Conservation (phyloP, 2,888 invertebrate genomes). For the Cordylochernes scorpioides region DNA sequence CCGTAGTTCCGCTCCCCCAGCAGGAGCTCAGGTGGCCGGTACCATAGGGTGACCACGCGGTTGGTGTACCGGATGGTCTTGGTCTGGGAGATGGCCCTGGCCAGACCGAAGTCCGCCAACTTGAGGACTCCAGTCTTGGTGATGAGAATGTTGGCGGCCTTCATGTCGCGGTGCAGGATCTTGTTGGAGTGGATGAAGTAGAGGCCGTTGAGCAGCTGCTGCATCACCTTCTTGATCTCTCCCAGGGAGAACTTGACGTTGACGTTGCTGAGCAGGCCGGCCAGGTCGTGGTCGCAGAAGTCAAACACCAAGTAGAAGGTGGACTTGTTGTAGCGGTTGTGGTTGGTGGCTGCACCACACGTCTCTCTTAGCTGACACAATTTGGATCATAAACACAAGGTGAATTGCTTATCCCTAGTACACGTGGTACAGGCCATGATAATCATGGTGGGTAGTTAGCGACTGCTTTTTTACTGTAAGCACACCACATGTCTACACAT, state of each 20-base stretch:
- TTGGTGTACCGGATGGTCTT: constrained; percentile 79
- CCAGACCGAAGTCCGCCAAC: constrained; percentile 88
- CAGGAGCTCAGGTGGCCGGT: constrained; percentile 63
- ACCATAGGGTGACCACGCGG: constrained; percentile 32
- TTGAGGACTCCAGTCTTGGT: constrained; percentile 81
- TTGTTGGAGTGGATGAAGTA: constrained; percentile 91
- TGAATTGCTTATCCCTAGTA: no score
- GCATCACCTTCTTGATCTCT: constrained; percentile 64
- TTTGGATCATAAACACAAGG: no score
- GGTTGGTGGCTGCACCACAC: not conserved
- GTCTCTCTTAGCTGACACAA: no score
- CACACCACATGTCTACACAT: no score
- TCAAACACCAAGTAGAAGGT: constrained; percentile 90
- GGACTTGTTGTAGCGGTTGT: constrained; percentile 49
- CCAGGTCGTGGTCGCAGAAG: constrained; percentile 92
- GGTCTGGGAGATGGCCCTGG: constrained; percentile 69
- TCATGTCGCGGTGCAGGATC: constrained; percentile 54
- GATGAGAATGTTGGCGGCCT: constrained; percentile 89
- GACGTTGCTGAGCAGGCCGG: constrained; percentile 72
- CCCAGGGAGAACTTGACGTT: constrained; percentile 85
- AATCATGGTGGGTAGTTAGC: no score
- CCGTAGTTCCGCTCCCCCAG: constrained; percentile 70
- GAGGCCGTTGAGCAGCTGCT: constrained; percentile 56
- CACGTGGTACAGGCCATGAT: no score
- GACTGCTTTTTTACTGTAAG: no score